Percentiles rank a stretch among this genome's conserved stretches.
Evolutionary conservation across 1,140 invertebrate genomes (phyloP).

Genomic region (Eupristina koningsbergeri): DNA sequence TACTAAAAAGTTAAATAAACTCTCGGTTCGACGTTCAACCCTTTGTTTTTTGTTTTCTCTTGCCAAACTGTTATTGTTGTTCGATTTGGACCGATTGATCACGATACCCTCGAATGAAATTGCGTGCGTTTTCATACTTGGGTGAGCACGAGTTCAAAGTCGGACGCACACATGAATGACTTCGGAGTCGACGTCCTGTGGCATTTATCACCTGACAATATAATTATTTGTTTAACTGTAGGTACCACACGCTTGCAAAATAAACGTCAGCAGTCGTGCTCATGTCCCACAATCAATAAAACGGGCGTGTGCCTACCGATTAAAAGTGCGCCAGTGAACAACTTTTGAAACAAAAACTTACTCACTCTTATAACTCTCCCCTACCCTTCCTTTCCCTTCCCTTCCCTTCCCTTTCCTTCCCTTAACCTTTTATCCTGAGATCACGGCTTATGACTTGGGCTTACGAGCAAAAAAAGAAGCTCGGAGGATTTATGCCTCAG

Average conservation of each 20-base stretch:
- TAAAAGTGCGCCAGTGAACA: background rate
- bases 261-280: background rate
- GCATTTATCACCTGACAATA: slow-evolving; percentile 67
- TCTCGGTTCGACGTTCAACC: background rate
- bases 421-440: background rate
- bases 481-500: background rate
- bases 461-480: background rate
- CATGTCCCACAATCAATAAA: background rate
- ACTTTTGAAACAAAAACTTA: background rate
- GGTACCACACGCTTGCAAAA: background rate
- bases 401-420: no score
- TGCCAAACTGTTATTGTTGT: background rate
- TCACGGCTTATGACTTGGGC: background rate
- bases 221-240: slow-evolving; percentile 63
- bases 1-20: background rate
- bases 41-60: background rate
- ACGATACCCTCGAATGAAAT: background rate
- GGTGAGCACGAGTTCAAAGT: slow-evolving; percentile 17
- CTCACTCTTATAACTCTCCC: slow-evolving; percentile 4
- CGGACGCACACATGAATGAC: background rate
- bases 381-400: no score
- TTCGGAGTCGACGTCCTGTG: slow-evolving; percentile 52
- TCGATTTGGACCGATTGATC: background rate
- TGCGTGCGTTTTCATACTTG: slow-evolving; percentile 17
- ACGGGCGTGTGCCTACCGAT: slow-evolving; percentile 4